A percentile compares a stretch with the other conserved stretches of the same genome.
Conservation (phyloP, 2,113 vertebrate species). For the Anhinga rufa region DNA sequence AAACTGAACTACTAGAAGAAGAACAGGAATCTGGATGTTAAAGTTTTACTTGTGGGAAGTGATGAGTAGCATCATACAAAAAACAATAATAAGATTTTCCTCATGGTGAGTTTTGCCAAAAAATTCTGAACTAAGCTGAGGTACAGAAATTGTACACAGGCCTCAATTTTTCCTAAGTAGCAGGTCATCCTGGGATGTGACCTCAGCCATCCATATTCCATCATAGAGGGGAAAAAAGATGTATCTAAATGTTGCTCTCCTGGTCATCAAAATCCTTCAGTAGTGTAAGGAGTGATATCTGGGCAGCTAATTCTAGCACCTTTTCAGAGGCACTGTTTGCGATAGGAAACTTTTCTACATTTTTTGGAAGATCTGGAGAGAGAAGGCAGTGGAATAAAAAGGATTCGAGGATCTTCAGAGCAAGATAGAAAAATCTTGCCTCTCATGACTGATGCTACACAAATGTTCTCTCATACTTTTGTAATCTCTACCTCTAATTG, state of each 20-base stretch:
- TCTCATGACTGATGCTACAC: not conserved
- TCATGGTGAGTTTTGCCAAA: not conserved
- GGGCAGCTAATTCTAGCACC: not conserved
- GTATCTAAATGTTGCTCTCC: not conserved
- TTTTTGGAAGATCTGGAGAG: not conserved
- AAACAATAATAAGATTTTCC: not conserved
- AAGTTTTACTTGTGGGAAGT: not conserved
- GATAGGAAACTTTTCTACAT: not conserved
- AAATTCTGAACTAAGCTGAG: not conserved
- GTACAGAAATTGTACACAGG: not conserved
- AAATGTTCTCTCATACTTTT: not conserved
- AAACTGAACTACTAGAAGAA: not conserved
- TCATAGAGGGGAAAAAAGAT: not conserved
- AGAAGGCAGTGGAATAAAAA: not conserved
- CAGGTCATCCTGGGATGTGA: not conserved
- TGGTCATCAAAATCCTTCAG: not conserved
- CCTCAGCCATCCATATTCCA: not conserved
- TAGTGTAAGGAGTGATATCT: not conserved
- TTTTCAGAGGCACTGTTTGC: not conserved
- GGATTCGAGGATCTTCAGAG: not conserved
- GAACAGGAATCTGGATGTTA: not conserved
- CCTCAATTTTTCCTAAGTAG: not conserved
- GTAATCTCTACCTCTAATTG: not conserved
- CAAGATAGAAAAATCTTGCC: not conserved
- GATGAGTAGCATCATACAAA: not conserved